A percentile compares a stretch with the other conserved stretches of the same genome.
phyloP scores from a whole-genome alignment of 2,113 vertebrate species.

The Tachuris rubrigastra region DNA sequence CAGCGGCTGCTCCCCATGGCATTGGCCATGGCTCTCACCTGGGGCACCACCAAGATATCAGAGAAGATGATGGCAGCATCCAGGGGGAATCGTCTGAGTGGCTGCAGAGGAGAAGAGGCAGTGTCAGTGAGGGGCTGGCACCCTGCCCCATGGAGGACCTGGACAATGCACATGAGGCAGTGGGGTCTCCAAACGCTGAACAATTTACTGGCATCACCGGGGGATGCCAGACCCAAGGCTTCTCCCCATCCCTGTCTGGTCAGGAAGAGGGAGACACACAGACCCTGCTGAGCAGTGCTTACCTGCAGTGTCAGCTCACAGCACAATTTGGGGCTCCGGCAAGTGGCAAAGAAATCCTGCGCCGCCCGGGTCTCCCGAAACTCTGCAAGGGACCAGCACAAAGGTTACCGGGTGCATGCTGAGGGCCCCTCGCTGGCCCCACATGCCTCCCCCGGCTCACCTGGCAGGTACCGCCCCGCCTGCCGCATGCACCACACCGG shows the following conservation, averaged over 20 bases:
- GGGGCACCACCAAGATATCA: conserved; percentile 95
- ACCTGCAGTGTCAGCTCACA: conserved; percentile 97
- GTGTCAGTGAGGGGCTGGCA: neutral
- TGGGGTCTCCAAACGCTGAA: neutral
- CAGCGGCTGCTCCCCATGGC: neutral
- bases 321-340: conserved; percentile 88
- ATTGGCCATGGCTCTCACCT: conserved; percentile 73
- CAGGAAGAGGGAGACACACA: neutral
- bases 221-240: neutral
- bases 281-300: neutral
- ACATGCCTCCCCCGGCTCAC: neutral
- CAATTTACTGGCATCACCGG: neutral
- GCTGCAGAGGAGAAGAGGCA: conserved; percentile 72
- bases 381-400: conserved; percentile 69
- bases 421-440: fast-evolving
- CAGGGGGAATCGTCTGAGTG: conserved; percentile 88
- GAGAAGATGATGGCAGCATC: conserved; percentile 99
- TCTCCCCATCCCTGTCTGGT: neutral
- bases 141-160: neutral
- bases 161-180: neutral
- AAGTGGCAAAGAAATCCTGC: conserved; percentile 96
- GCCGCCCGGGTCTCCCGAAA: conserved; percentile 86
- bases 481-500: conserved; percentile 99
- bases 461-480: conserved; percentile 92
- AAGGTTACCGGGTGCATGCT: fast-evolving